Conservation (phyloP, 2,113 vertebrate genomes). For the Rhombomys opimus region DNA sequence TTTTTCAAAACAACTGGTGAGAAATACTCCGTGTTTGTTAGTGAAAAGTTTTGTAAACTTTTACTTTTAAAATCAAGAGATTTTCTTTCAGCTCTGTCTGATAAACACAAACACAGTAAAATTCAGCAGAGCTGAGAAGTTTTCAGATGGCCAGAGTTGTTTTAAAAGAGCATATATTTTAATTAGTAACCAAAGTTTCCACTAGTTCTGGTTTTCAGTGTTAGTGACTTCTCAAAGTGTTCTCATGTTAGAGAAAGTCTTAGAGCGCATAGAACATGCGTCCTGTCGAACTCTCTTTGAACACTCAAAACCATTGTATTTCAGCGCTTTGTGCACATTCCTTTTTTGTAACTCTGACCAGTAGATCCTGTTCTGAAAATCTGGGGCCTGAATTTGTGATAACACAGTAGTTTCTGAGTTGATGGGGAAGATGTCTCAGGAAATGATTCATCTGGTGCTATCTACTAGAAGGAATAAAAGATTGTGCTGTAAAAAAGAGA, state of each 20-base stretch:
- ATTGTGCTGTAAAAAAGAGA: neutral
- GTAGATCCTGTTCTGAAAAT: neutral
- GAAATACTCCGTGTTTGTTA: neutral
- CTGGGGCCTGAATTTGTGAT: slow-evolving; percentile 36
- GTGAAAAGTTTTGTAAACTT: neutral
- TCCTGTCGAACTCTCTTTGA: neutral
- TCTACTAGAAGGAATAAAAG: neutral
- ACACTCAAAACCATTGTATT: neutral
- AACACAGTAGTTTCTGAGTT: neutral
- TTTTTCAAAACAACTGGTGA: neutral
- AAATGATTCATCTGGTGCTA: neutral
- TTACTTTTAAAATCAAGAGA: neutral
- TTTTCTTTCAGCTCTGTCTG: neutral
- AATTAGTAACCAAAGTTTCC: neutral
- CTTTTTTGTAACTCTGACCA: neutral
- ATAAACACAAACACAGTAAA: neutral
- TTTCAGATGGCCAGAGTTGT: neutral
- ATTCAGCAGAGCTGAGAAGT: neutral
- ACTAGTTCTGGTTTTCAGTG: neutral
- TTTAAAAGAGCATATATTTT: neutral
- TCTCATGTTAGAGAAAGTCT: neutral
- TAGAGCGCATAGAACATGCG: neutral
- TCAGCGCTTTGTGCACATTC: too few relatives aligned
- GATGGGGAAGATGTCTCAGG: neutral
- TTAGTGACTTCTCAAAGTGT: neutral